Percentiles rank a stretch among this genome's conserved stretches.
Conservation (phyloP, 2,113 vertebrate genomes). For the Erythrocercus mccallii region DNA sequence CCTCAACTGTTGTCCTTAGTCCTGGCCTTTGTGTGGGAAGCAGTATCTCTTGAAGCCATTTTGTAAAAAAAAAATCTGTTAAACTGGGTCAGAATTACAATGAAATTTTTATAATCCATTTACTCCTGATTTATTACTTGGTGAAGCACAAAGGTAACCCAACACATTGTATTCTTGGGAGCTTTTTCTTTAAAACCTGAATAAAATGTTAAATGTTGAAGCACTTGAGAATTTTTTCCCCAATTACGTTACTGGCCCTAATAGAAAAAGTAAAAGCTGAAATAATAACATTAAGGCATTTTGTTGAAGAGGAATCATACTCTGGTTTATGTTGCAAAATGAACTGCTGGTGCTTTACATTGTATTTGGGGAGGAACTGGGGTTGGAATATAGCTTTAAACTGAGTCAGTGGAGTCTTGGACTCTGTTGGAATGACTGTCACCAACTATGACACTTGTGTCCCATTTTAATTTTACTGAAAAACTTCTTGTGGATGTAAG, state of each 20-base stretch:
- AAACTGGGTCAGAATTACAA: background rate
- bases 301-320: background rate
- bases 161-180: background rate
- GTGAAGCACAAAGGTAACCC: background rate
- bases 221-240: background rate
- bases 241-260: background rate
- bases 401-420: background rate
- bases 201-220: background rate
- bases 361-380: background rate
- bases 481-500: background rate
- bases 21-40: background rate
- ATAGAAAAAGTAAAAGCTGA: background rate
- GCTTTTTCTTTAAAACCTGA: background rate
- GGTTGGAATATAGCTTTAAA: background rate
- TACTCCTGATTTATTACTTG: background rate
- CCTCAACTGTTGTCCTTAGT: background rate
- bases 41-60: background rate
- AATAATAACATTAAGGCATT: background rate
- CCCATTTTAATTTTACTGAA: background rate
- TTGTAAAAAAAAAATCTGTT: background rate
- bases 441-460: background rate
- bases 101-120: background rate
- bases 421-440: background rate
- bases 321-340: background rate
- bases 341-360: background rate